A percentile compares a stretch with the other conserved stretches of the same genome.
Conservation (phyloP, 2,797 vertebrate genomes). For the Numenius phaeopus region DNA sequence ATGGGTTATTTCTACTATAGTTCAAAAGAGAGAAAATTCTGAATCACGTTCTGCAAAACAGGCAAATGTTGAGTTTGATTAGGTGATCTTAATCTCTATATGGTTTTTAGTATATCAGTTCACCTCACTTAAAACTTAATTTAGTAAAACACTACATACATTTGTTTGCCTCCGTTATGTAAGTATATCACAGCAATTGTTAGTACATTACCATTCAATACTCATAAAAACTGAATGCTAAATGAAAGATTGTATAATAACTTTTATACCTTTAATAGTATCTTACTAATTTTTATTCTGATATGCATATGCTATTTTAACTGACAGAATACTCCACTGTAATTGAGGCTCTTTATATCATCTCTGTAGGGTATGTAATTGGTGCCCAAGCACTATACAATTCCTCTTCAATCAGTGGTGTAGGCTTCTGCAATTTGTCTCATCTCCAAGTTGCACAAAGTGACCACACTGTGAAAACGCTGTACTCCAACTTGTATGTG, state of each 20-base stretch:
- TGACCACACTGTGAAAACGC: conserved; percentile 10
- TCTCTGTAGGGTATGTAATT: conserved; percentile 46
- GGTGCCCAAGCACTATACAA: conserved; percentile 46
- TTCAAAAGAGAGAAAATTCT: background rate
- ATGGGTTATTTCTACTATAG: background rate
- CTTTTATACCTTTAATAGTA: conserved; percentile 19
- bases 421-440: conserved; percentile 47
- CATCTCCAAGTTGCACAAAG: conserved; percentile 21
- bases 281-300: conserved; percentile 50
- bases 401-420: conserved; percentile 65
- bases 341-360: conserved; percentile 57
- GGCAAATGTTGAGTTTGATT: background rate
- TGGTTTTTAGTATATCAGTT: background rate
- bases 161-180: background rate
- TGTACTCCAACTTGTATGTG: background rate
- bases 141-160: background rate
- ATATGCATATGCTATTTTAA: conserved; percentile 44
- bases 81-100: background rate
- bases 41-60: background rate
- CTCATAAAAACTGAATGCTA: background rate
- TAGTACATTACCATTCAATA: background rate
- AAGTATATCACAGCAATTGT: background rate
- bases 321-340: conserved; percentile 39
- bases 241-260: conserved; percentile 1
- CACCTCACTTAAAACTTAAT: background rate